Conservation (phyloP, 2,797 vertebrate species). For the Botia almorhae region DNA sequence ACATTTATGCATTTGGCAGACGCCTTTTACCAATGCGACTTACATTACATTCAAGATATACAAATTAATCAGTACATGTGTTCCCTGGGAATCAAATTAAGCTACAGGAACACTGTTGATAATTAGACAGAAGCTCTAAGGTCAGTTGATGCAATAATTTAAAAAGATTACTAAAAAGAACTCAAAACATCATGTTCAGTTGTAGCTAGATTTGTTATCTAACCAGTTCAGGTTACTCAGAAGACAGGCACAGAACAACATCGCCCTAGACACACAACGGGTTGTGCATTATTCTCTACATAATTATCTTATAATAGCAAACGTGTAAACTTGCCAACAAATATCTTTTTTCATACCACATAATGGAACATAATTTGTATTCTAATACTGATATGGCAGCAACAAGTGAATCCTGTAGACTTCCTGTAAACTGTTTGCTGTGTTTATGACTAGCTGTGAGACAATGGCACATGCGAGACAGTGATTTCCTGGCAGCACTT, state of each 20-base stretch:
- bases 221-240: not conserved
- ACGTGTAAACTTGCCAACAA: too few relatives aligned
- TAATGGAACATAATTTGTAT: not conserved
- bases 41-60: too few relatives aligned
- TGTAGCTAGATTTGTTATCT: not conserved
- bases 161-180: not conserved
- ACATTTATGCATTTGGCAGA: too few relatives aligned
- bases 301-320: not conserved
- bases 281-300: too few relatives aligned
- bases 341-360: not conserved
- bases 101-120: not conserved
- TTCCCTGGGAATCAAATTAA: too few relatives aligned
- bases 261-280: too few relatives aligned
- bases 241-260: too few relatives aligned
- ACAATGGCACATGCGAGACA: not conserved
- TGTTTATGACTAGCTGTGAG: conserved; percentile 17
- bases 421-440: not conserved
- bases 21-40: too few relatives aligned
- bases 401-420: not conserved
- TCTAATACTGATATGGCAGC: not conserved
- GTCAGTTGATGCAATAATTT: too few relatives aligned
- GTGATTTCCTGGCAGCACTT: not conserved
- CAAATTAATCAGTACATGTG: too few relatives aligned
- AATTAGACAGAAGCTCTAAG: not conserved
- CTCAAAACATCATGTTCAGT: not conserved